Evolutionary conservation across 2,113 vertebrate genomes (phyloP), one percentile per base, ranked within the genome.

Genomic region (Nerophis lumbriciformis): DNA sequence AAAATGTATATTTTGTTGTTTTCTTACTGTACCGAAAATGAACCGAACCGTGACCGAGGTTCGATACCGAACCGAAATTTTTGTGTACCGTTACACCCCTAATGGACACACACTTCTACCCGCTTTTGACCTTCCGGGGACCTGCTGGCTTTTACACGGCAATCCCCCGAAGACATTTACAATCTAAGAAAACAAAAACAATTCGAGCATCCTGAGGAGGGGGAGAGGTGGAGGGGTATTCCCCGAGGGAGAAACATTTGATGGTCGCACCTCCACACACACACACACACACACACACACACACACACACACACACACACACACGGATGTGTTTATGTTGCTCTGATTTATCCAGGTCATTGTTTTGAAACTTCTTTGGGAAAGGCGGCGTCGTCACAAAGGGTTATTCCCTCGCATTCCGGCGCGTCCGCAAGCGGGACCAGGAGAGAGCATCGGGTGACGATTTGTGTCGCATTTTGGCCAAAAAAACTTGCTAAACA

Each of bases 151-250:
- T 84, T 81, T 68, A 76, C 74, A 70, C 76, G 77, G 75, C 80
- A 75, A 81, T 77, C 81, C 79, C 87, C 82, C 19, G 44, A 84
- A 80, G 82, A 82, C 83, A 85, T 85, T 88, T 85, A 85, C 79
- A 85, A 75, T 79, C 65, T 66, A 75, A 75, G 53, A 88, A 84
- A 87, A 88, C 87, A 84, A 87, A 84, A 87, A 89, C 85, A 82
- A 78, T 84, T 77, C 77, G 57, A 68, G 69, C 68, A 37, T 68
- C 68, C 75, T 74, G 72, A 61, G 69, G 62, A 73, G 60, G 63
- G 60, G 66, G 73, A 74, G 70, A 61, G 71, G 63, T 61, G 73
- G 75, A 72, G 76, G 71, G 60, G 62, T 68, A 54, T 72, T 64
- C 53, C 10, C 69, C 77, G 35, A 0, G 79, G 75, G 82, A 71